A percentile compares a stretch with the other conserved stretches of the same genome.
Conservation (phyloP, 2,797 vertebrate genomes). For the Threskiornis aethiopicus region DNA sequence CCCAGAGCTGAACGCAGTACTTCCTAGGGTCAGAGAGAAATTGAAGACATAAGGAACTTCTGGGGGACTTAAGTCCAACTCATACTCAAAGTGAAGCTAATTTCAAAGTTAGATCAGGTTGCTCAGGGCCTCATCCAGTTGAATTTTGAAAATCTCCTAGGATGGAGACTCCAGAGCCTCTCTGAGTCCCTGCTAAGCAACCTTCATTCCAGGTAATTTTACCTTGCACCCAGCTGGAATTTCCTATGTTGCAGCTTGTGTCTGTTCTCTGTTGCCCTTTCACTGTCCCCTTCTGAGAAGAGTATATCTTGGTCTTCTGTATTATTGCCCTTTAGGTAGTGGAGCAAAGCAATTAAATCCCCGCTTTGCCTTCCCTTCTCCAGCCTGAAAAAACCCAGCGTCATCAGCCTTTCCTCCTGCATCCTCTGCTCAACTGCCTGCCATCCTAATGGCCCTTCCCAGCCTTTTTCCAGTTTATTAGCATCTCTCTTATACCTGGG, state of each 20-base stretch:
- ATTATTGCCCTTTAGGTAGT: background rate
- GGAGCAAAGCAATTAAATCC: background rate
- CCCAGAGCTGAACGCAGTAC: too few relatives aligned
- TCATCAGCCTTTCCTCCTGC: background rate
- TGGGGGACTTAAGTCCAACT: background rate
- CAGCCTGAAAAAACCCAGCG: background rate
- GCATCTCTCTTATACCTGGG: background rate
- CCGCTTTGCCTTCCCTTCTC: background rate
- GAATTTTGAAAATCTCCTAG: background rate
- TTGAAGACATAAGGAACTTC: background rate
- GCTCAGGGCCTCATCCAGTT: background rate
- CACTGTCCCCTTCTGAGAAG: background rate
- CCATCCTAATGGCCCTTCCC: background rate
- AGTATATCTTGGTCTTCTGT: background rate
- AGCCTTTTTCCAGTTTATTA: background rate
- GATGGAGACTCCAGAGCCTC: background rate
- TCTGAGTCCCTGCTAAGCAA: background rate
- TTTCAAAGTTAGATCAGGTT: background rate
- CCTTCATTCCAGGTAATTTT: background rate
- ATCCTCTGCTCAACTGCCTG: background rate
- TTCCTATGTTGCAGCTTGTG: background rate
- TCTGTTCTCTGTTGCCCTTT: background rate
- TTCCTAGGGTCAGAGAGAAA: background rate
- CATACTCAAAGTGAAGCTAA: background rate
- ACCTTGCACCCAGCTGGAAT: background rate